Percentiles rank a stretch among this genome's conserved stretches.
phyloP scores from a whole-genome alignment of 2,113 vertebrate species.

The Scomber scombrus region DNA sequence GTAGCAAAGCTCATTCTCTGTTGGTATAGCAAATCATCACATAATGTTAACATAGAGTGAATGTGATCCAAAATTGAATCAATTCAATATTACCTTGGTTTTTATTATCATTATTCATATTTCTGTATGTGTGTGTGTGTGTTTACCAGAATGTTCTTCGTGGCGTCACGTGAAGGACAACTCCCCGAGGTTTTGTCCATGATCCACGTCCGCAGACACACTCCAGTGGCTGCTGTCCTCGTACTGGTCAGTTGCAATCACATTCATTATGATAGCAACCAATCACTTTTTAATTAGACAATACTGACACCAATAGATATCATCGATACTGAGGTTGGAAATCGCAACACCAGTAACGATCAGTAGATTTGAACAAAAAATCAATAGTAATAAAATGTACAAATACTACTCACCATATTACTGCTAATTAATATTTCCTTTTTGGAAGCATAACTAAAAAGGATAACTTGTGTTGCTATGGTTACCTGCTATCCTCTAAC shows the following conservation, averaged over 20 bases:
- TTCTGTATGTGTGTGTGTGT: conserved; percentile 20
- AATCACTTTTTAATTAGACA: neutral
- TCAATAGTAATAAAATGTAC: too few relatives aligned
- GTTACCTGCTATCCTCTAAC: too few relatives aligned
- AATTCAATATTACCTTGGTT: neutral
- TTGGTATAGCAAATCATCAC: too few relatives aligned
- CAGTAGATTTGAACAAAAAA: too few relatives aligned
- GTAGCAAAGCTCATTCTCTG: too few relatives aligned
- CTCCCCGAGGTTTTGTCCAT: conserved; percentile 97
- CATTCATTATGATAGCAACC: too few relatives aligned
- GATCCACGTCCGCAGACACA: conserved; percentile 96
- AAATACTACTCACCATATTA: too few relatives aligned
- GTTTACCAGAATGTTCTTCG: conserved; percentile 91
- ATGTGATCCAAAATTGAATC: neutral
- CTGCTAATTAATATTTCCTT: too few relatives aligned
- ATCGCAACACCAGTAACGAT: neutral
- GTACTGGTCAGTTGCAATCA: conserved; percentile 89
- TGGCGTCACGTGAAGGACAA: conserved; percentile 97
- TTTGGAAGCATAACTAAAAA: too few relatives aligned
- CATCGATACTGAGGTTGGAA: neutral
- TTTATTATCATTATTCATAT: neutral
- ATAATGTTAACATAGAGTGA: too few relatives aligned
- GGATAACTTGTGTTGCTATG: too few relatives aligned
- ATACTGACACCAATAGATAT: neutral
- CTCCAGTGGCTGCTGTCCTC: conserved; percentile 94